Base-by-base conservation (phyloP, 2,113 vertebrate genomes). In the Eleginops maclovinus region DNA sequence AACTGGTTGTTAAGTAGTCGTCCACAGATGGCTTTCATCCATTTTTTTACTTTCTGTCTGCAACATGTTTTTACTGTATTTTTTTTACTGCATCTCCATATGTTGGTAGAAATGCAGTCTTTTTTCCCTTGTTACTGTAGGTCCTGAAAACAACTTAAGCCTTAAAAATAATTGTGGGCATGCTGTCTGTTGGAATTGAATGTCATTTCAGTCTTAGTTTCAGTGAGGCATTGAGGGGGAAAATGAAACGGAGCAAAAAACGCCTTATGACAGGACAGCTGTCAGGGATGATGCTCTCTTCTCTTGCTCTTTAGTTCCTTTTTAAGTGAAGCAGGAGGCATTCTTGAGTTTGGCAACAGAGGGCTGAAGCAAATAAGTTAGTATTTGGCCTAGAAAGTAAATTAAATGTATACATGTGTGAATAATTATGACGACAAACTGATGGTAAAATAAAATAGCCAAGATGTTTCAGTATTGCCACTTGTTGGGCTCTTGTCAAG, bases 231-330 rank as follows among this genome's bases (percentile, higher is more conserved):
- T 68, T 81, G 73, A 85, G 41, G 53, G 26, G 36, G 72, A 54
- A 74, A 77, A 76, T 79, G 51, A 88, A 91, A 81, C 47, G 24
- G 71, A 84, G 80, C 60, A 86, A 74, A 77, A 83, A 83, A 76
- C 24, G 9, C 87, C 87, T 89, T 89, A 89, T 90, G 88, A 91
- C 49, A 59, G 63, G 89, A 78, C 90, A 91, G 86, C 86, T 93
- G 91, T 82, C 77, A 58, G 58, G 50, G 59, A 86, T 89, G 82
- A 89, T 60, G 67, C 61, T 82, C 72, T 65, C 75, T 75, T 78
- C 50, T 72, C 64, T 24, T 82, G 74, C 26, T 75, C 68, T 69
- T 53, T 83, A 53, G 60, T 72, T 81, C 49, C 41, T 47, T 65
- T 90, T 81, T 62, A 72, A 64, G 59, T 16, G 65, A 62, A 82